Conservation (phyloP, 1,140 invertebrate species). For the Pseudomyrmex dendroicus region DNA sequence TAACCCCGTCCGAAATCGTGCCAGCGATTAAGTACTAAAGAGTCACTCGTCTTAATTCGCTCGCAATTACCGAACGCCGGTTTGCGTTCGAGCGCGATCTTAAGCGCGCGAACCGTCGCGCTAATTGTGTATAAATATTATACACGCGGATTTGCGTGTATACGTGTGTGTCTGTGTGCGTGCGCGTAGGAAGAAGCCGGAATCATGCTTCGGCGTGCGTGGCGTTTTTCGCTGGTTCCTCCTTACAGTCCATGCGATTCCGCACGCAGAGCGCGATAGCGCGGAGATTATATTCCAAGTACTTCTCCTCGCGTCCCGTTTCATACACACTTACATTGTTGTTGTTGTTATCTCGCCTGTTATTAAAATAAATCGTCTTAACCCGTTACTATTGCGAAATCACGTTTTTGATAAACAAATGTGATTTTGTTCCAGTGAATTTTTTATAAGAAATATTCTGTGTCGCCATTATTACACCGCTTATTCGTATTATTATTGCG, state of each 20-base stretch:
- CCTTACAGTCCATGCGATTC: slow-evolving; percentile 66
- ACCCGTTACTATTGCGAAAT: neutral
- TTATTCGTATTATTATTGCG: neutral
- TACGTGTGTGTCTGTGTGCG: slow-evolving; percentile 8
- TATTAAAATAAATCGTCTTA: slow-evolving; percentile 15
- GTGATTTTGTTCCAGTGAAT: too few relatives aligned
- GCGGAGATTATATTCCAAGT: slow-evolving; percentile 8
- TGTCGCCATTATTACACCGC: neutral
- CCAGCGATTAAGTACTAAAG: neutral
- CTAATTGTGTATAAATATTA: slow-evolving; percentile 62
- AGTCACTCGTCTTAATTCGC: slow-evolving; percentile 15
- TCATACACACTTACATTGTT: neutral
- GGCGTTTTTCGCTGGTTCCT: slow-evolving; percentile 76
- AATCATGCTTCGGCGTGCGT: slow-evolving; percentile 77
- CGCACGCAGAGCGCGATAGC: slow-evolving; percentile 24
- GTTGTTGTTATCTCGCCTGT: neutral
- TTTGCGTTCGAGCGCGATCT: neutral
- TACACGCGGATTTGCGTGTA: neutral
- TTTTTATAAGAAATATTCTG: too few relatives aligned
- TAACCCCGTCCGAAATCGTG: slow-evolving; percentile 3
- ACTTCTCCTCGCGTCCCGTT: neutral
- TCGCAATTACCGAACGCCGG: neutral
- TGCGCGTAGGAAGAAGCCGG: slow-evolving; percentile 38
- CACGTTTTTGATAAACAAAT: neutral
- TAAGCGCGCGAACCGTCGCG: slow-evolving; percentile 26